Evolutionary conservation across 2,888 invertebrate genomes (phyloP), one percentile per base, ranked within the genome.

Genomic region (Leucania comma): DNA sequence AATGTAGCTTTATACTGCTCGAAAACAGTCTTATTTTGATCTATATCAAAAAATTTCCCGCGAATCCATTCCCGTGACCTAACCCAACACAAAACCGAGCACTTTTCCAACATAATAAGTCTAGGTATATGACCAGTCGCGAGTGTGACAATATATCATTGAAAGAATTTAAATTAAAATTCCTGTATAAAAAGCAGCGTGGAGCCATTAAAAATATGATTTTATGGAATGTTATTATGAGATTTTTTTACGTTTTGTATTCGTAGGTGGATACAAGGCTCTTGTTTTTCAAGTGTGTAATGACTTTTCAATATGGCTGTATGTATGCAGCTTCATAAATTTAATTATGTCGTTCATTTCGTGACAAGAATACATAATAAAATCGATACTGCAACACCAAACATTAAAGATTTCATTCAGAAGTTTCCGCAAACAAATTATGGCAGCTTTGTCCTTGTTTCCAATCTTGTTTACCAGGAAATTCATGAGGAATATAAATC

Each of bases 361-460:
- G 56, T 60, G 77, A 24, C 38, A 20, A 3, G 68, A 63, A 64
- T 75, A 51, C 38, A 48, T 63, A 51, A 59, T 75, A 59, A 32
- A 63, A 63, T 75, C 59, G 59, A 68, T 63, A 77, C 53, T 75
- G 60, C 63, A 64, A n/a, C 51, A 64, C 10, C n/a, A 60, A 75
- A 32, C 50, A 46, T 67, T 59, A 48, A 53, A 60, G 20, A n/a
- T 51, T 62, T 46, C 4, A 56, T 51, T 48, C 59, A 46, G 24
- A 63, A 38, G 26, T 64, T 80, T 75, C 77, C 76, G 76, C 63
- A 63, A 68, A 48, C 56, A 22, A 76, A 75, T 51, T 67, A 67
- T 29, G 24, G 80, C 14, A 29, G 29, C 22, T 17, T 51, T 80
- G 62, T 63, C 80, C 75, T 80, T 80, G 80, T 17, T 12, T 46